A percentile compares a stretch with the other conserved stretches of the same genome.
phyloP scores from a whole-genome alignment of 2,113 vertebrate species.

The Tachycineta bicolor region DNA sequence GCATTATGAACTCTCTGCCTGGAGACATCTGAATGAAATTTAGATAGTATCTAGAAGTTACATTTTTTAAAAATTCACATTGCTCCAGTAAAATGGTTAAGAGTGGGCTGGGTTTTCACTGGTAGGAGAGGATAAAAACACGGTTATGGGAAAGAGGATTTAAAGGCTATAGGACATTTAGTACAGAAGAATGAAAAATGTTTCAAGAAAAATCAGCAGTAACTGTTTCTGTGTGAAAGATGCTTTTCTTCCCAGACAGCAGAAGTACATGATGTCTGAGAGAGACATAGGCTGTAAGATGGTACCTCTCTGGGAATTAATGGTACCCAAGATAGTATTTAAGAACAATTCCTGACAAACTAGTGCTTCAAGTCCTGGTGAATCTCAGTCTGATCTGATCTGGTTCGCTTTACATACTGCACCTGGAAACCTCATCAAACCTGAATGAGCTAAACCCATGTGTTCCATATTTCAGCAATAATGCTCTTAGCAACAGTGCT shows the following conservation, averaged over 20 bases:
- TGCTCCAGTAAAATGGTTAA: background rate
- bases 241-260: background rate
- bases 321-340: background rate
- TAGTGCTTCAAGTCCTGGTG: background rate
- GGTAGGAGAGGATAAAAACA: background rate
- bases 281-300: background rate
- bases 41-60: background rate
- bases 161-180: background rate
- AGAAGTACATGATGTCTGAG: background rate
- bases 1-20: background rate
- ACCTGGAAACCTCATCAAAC: background rate
- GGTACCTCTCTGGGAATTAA: background rate
- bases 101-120: background rate
- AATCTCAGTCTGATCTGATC: background rate
- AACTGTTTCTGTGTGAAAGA: background rate
- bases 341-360: background rate
- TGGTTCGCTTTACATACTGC: background rate
- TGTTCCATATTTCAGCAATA: background rate
- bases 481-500: background rate
- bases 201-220: background rate
- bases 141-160: background rate
- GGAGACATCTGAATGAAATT: background rate
- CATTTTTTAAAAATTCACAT: background rate
- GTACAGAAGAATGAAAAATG: background rate
- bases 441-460: background rate